Conservation (phyloP, 64 coral and sea anemone genomes). For the Hydrozoanthus tunicans region DNA sequence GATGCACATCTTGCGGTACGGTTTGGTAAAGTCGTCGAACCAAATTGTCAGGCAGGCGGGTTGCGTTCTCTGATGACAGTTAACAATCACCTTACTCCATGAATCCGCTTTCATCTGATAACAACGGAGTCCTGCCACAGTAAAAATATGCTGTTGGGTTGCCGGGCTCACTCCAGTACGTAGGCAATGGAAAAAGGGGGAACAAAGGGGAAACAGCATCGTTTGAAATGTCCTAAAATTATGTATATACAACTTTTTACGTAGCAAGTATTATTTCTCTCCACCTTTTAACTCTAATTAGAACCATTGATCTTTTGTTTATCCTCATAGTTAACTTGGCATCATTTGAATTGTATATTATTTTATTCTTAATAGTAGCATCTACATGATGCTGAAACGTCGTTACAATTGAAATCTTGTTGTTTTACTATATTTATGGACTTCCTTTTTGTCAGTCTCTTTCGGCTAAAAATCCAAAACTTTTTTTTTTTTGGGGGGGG, state of each 20-base stretch:
- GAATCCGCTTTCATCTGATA: slow-evolving; percentile 10
- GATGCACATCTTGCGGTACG: slow-evolving; percentile 8
- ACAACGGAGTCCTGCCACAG: not conserved
- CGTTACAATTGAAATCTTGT: too few species aligned
- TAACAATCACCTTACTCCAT: not conserved
- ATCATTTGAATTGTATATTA: too few species aligned
- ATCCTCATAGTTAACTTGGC: too few species aligned
- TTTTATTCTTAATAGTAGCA: too few species aligned
- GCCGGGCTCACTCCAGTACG: not conserved
- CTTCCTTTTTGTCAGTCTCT: too few species aligned
- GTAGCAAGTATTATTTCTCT: too few species aligned
- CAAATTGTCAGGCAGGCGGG: slow-evolving; percentile 26
- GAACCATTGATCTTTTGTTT: not conserved
- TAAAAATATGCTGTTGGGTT: not conserved
- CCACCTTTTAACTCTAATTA: not conserved
- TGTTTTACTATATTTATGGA: too few species aligned
- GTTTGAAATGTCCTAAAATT: not conserved
- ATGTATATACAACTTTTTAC: not conserved
- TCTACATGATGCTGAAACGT: too few species aligned
- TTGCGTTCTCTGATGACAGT: not conserved
- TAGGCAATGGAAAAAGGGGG: not conserved
- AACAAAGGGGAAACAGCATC: not conserved
- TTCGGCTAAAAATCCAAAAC: too few species aligned
- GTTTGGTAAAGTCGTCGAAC: slow-evolving; percentile 9
- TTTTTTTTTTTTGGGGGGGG: too few species aligned